Evolutionary conservation across 2,888 invertebrate genomes (phyloP), one percentile per base, ranked within the genome.

Genomic region (Melanchra persicariae): DNA sequence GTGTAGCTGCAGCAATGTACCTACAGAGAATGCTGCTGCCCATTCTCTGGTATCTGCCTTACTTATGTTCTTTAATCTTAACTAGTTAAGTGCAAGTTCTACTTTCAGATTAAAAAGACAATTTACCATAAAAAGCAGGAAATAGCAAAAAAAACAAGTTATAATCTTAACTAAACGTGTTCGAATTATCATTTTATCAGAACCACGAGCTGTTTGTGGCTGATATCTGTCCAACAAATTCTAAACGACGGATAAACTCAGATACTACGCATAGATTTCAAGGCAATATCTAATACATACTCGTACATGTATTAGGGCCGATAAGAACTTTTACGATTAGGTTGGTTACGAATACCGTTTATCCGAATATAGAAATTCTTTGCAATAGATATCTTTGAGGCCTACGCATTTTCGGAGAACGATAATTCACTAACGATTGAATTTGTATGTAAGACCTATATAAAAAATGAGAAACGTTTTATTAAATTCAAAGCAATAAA

Each of bases 261-360:
- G 65, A 43, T 63, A 64, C 30, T 51, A 34, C 17, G 17, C 26
- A 65, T 71, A 71, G 59, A 79, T 77, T 79, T 74, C 67, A 71
- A 82, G 59, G 77, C 61, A 79, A 82, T 79, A 63, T 79, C 59
- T 59, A 30, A 79, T 52, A 79, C 43, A 34, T 34, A 6, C 6
- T 4, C 6, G 60, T 17, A 65, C 24, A 74, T 59, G 24, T 62
- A 65, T 72, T 78, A 63, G 17, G 26, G n/a, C 26, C 30, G 81
- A 79, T 79, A 82, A 76, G 59, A 10, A 49, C 60, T 43, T 61
- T 40, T 63, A 51, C 64, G 47, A 74, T 63, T 63, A 74, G 52
- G 34, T 49, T 45, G 40, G 59, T 52, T 55, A 60, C 49, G 37
- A 70, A 73, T 74, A 65, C 65, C 68, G n/a, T 63, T 71, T 74